These are phyloP conservation scores for Larimichthys crocea DNA, from an alignment of 2,113 vertebrate genomes.

Conservation along the genomic window DNA sequence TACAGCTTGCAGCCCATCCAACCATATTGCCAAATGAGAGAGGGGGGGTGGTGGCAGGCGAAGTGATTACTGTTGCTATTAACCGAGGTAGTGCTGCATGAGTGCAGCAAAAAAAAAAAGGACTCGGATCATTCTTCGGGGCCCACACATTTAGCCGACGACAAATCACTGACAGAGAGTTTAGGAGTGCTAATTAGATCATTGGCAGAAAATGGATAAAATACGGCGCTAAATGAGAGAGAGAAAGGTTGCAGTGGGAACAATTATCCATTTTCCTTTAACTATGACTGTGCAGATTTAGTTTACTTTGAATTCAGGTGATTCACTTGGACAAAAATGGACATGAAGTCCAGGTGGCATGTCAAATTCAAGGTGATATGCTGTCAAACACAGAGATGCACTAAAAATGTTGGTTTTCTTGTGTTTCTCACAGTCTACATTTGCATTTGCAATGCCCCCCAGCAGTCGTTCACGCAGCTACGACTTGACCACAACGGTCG, in stretches of 20 bases:
- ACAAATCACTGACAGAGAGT: constrained; percentile 19
- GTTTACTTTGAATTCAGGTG: not conserved
- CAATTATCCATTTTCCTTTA: not conserved
- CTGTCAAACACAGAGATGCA: too few species aligned
- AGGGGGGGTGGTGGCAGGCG: constrained; percentile 18
- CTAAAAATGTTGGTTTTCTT: too few species aligned
- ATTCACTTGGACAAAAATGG: too few species aligned
- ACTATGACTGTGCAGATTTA: not conserved
- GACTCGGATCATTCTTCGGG: not conserved
- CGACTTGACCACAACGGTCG: too few species aligned
- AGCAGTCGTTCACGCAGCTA: too few species aligned
- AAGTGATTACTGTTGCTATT: constrained; percentile 63
- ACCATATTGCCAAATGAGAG: constrained; percentile 55
- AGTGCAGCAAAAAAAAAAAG: constrained; percentile 25
- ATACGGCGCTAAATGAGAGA: not conserved
- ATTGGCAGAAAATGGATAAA: constrained; percentile 8
- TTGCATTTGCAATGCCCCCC: too few species aligned
- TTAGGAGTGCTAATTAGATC: not conserved
- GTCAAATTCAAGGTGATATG: too few species aligned
- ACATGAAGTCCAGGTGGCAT: too few species aligned
- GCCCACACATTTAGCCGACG: constrained; percentile 11
- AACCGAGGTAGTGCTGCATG: constrained; percentile 36
- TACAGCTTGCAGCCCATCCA: constrained; percentile 65
- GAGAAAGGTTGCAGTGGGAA: not conserved
- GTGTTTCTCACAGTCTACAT: too few species aligned